These are phyloP conservation scores for Stomorhina lunata DNA, from an alignment of 2,888 invertebrate genomes.

Conservation along the genomic window DNA sequence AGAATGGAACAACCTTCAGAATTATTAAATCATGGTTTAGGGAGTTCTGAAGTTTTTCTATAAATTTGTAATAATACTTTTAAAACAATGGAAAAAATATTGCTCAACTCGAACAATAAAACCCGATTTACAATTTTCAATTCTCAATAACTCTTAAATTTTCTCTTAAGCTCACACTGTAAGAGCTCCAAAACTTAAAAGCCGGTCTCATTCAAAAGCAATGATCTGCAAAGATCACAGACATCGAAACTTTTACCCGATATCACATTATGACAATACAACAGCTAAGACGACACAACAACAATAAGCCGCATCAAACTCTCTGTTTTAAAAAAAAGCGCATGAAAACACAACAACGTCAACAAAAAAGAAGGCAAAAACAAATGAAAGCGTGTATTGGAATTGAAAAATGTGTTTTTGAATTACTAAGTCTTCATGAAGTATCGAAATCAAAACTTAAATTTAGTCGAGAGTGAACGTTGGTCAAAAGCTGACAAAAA, in stretches of 20 bases:
- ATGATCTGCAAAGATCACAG: slow-evolving; percentile 52
- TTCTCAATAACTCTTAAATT: slow-evolving; percentile 10
- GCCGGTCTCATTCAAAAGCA: slow-evolving; percentile 58
- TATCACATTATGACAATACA: slow-evolving; percentile 25
- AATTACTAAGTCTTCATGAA: slow-evolving; percentile 61
- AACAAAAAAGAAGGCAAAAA: slow-evolving; percentile 30
- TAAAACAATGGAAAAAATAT: background rate
- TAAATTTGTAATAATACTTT: too few species aligned
- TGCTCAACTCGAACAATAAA: background rate
- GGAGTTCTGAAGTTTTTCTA: too few species aligned
- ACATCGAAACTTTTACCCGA: slow-evolving; percentile 37
- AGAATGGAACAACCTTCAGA: too few species aligned
- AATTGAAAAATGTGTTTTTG: slow-evolving; percentile 49
- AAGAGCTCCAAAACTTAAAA: slow-evolving; percentile 39
- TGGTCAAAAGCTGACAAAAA: slow-evolving; percentile 49
- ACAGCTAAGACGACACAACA: slow-evolving; percentile 11
- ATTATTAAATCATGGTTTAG: too few species aligned
- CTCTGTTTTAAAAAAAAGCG: background rate
- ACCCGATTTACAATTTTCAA: background rate
- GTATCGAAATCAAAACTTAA: slow-evolving; percentile 59
- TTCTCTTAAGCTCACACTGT: background rate
- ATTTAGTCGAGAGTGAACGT: slow-evolving; percentile 62
- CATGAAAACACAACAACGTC: slow-evolving; percentile 18
- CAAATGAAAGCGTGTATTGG: slow-evolving; percentile 43
- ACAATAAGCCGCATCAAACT: slow-evolving; percentile 3